Conservation (phyloP, 2,888 invertebrate species). For the Eudemis profundana region DNA sequence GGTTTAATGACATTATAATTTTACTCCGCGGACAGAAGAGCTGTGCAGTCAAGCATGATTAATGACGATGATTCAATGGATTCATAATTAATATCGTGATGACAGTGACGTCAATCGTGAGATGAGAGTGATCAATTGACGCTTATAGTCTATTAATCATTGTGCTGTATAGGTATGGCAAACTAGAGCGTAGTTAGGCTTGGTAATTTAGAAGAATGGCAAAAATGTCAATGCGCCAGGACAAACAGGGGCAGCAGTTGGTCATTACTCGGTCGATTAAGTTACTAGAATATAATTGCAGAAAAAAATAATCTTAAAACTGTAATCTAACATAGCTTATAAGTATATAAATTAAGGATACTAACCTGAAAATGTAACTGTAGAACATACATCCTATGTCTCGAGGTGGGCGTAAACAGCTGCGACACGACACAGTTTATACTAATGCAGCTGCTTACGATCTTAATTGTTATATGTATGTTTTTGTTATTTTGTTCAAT, state of each 20-base stretch:
- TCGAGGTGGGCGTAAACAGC: no score
- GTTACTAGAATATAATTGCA: background rate
- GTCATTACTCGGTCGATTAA: background rate
- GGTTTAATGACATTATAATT: constrained; percentile 22
- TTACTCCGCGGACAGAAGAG: constrained; percentile 59
- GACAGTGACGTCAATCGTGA: constrained; percentile 31
- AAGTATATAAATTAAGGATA: no score
- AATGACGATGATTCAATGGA: constrained; percentile 50
- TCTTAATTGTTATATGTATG: no score
- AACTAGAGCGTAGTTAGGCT: constrained; percentile 2
- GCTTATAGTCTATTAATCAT: constrained; percentile 9
- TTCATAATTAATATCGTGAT: constrained; percentile 26
- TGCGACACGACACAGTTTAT: no score
- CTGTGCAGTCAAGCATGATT: constrained; percentile 67
- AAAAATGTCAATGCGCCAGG: background rate
- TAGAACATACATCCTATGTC: no score
- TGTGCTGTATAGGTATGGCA: constrained; percentile 13
- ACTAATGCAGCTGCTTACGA: no score
- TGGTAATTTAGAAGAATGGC: constrained; percentile 5
- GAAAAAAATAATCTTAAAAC: no score
- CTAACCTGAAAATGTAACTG: no score
- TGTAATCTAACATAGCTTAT: no score
- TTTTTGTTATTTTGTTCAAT: no score
- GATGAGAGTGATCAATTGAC: constrained; percentile 32
- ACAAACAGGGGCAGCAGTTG: no score